phyloP scores from a whole-genome alignment of 2,797 vertebrate genomes.

The Channa striata region DNA sequence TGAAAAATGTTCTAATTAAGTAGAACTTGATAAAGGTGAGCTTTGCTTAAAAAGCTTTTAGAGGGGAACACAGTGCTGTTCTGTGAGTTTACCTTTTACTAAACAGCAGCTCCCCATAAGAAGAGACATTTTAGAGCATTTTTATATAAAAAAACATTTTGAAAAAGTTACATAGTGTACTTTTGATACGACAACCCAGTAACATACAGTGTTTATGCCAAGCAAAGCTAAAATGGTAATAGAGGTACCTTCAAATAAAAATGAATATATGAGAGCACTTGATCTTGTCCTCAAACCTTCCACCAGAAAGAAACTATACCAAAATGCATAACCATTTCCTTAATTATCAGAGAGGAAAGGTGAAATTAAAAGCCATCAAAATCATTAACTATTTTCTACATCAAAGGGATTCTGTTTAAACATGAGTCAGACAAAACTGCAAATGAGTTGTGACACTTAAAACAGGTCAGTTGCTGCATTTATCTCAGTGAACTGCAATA shows the following conservation, averaged over 20 bases:
- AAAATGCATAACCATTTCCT: not conserved
- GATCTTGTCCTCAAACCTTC: not conserved
- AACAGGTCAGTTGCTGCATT: conserved; percentile 1
- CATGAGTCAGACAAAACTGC: not conserved
- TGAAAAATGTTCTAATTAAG: too few relatives aligned
- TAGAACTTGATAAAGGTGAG: too few relatives aligned
- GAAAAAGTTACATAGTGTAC: too few relatives aligned
- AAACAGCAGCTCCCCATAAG: too few relatives aligned
- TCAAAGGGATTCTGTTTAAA: not conserved
- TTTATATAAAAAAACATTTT: too few relatives aligned
- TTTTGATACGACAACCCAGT: too few relatives aligned
- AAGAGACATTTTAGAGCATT: too few relatives aligned
- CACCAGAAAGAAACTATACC: not conserved
- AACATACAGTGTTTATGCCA: not conserved
- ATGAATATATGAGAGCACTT: not conserved
- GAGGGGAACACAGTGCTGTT: too few relatives aligned
- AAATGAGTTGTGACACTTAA: not conserved
- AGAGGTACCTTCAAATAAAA: too few relatives aligned
- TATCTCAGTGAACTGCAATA: conserved; percentile 1
- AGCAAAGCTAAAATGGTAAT: not conserved
- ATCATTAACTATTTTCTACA: not conserved
- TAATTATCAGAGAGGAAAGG: not conserved
- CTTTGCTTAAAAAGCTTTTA: too few relatives aligned
- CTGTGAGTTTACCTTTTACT: too few relatives aligned
- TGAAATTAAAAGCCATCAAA: not conserved